Conservation (phyloP, 2,113 vertebrate genomes). For the Piaya cayana region DNA sequence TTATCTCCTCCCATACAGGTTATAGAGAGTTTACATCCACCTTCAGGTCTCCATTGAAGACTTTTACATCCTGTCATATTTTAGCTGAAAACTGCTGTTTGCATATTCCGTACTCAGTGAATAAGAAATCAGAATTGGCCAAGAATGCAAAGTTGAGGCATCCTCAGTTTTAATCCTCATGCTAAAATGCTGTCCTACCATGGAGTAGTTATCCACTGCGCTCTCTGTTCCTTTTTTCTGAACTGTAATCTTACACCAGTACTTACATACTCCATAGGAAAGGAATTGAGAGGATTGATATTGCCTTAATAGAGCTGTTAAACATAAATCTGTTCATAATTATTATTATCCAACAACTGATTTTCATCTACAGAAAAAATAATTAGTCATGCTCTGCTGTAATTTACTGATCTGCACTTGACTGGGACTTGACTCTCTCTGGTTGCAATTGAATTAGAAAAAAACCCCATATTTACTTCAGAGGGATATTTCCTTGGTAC, state of each 20-base stretch:
- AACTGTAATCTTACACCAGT: not conserved
- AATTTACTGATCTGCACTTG: not conserved
- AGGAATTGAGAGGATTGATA: not conserved
- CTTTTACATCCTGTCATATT: not conserved
- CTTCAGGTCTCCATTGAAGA: not conserved
- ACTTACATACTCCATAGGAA: not conserved
- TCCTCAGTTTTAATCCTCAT: not conserved
- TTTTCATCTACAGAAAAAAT: slow-evolving; percentile 1
- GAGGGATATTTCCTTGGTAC: not conserved
- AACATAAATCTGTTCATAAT: slow-evolving; percentile 14
- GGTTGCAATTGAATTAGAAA: not conserved
- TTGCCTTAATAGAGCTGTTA: slow-evolving; percentile 4
- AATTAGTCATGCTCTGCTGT: not conserved
- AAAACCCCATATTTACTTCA: not conserved
- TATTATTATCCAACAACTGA: not conserved
- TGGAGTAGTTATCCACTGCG: not conserved
- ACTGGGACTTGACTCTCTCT: not conserved
- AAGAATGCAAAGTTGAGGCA: not conserved
- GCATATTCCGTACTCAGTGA: not conserved
- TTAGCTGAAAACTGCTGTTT: not conserved
- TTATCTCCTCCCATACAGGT: not conserved
- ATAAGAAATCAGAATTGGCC: not conserved
- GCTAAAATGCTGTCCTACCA: not conserved
- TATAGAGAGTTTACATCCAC: not conserved
- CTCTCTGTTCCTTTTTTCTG: not conserved